phyloP scores from a whole-genome alignment of 2,888 invertebrate genomes.

The Anticlea derivata region DNA sequence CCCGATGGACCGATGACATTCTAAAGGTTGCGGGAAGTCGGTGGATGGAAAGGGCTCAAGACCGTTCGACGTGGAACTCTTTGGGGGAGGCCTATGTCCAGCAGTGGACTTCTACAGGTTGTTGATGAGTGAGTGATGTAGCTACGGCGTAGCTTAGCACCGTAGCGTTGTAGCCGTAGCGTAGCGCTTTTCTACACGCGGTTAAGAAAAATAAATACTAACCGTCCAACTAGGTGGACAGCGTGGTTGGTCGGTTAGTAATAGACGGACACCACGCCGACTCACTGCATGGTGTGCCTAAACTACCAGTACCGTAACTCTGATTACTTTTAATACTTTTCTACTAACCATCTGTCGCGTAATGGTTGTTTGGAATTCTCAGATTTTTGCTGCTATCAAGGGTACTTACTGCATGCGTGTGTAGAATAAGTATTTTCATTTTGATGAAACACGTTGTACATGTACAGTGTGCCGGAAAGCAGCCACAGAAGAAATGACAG shows the following conservation, averaged over 20 bases:
- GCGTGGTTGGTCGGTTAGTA: too few species aligned
- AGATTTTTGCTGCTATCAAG: not conserved
- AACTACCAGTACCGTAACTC: constrained; percentile 1
- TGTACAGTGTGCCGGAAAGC: constrained; percentile 7
- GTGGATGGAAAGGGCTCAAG: too few species aligned
- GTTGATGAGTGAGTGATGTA: too few species aligned
- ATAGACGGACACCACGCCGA: constrained; percentile 35
- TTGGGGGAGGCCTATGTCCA: too few species aligned
- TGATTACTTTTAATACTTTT: not conserved
- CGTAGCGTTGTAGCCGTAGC: constrained; percentile 29
- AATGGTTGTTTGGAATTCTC: not conserved
- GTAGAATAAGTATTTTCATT: not conserved
- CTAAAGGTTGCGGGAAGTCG: too few species aligned
- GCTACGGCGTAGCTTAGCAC: constrained; percentile 33
- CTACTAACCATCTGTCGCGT: not conserved
- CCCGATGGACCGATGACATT: too few species aligned
- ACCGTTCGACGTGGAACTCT: too few species aligned
- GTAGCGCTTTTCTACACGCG: constrained; percentile 46
- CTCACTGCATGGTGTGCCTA: constrained; percentile 26
- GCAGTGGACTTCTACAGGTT: too few species aligned
- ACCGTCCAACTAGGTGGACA: too few species aligned
- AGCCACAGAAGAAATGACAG: constrained; percentile 7
- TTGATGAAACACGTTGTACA: not conserved
- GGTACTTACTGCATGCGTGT: not conserved
- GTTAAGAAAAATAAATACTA: too few species aligned